Evolutionary conservation across 2,113 vertebrate species (phyloP), one percentile per base, ranked within the genome.

Genomic region (Pedetes capensis): DNA sequence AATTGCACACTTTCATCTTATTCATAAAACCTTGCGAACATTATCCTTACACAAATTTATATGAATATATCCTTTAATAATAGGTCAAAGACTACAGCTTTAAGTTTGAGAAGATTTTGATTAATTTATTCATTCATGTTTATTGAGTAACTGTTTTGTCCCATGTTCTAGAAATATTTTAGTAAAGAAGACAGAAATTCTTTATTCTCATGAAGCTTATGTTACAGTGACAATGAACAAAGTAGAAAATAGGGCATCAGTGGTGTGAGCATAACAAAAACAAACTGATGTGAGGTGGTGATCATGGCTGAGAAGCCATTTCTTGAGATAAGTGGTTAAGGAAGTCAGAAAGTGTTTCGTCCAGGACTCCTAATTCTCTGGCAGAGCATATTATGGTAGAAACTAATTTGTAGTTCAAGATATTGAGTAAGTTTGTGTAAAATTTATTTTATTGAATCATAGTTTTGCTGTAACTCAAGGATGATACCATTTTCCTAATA

Each of bases 21-120:
- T 72, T 80, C n/a, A 74, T 53, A 59, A 64, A 93, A 88, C 34
- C 87, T 91, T 27, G 64, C 18, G 53, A 79, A 80, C 17, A 34
- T 64, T 42, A 89, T 82, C 29, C 14, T 95, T 55, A 53, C 29
- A 80, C 34, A 76, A 68, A 87, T 90, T 61, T 88, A 39, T 75
- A 59, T 59, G 3, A 87, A 83, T 89, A 71, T 61, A 53, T 23
- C 90, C 11, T 66, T 25, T 49, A 57, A 34, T 63, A 66, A 53
- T 55, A 75, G 25, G 44, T 72, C 37, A 84, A 34, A 78, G 8
- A 87, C 16, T 63, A 57, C 34, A 64, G 5, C 8, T 51, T 93
- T 53, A 44, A 8, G n/a, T 89, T 82, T 95, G 57, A 86, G 47
- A 89, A 95, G 44, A 95, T 93, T 88, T 53, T 86, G 37, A 20